Conservation (phyloP, 2,888 invertebrate species). For the Actias luna region DNA sequence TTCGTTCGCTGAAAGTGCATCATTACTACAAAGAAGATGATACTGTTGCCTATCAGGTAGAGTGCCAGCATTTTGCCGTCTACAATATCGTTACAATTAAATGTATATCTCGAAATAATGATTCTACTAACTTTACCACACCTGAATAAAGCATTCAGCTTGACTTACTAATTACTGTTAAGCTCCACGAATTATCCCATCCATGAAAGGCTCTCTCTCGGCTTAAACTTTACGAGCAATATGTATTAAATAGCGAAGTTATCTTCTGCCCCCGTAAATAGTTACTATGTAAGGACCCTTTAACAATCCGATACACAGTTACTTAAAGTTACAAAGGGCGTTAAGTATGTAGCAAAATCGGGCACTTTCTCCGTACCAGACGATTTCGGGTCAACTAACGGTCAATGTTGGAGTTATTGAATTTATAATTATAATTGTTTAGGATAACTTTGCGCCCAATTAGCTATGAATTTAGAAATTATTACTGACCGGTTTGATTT, state of each 20-base stretch:
- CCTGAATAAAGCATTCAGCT: background rate
- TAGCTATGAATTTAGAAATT: background rate
- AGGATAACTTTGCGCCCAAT: background rate
- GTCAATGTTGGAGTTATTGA: conserved; percentile 33
- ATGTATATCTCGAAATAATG: background rate
- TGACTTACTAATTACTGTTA: background rate
- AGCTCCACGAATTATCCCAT: background rate
- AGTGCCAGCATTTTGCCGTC: no score
- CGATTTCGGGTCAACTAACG: conserved; percentile 58
- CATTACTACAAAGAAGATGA: no score
- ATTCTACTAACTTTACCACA: background rate
- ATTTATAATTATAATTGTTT: conserved; percentile 20
- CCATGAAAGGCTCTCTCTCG: background rate
- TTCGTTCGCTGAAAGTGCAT: no score
- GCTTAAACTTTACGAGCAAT: background rate
- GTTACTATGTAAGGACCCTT: background rate
- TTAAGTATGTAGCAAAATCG: conserved; percentile 42
- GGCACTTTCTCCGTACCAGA: conserved; percentile 41
- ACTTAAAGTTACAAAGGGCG: conserved; percentile 20
- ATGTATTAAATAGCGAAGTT: background rate
- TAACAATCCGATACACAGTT: conserved; percentile 13
- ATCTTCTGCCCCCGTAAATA: background rate
- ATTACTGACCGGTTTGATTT: background rate
- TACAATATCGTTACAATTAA: background rate
- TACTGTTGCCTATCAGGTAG: no score